Conservation (phyloP, 2,113 vertebrate genomes). For the Plecturocebus donacophilus region DNA sequence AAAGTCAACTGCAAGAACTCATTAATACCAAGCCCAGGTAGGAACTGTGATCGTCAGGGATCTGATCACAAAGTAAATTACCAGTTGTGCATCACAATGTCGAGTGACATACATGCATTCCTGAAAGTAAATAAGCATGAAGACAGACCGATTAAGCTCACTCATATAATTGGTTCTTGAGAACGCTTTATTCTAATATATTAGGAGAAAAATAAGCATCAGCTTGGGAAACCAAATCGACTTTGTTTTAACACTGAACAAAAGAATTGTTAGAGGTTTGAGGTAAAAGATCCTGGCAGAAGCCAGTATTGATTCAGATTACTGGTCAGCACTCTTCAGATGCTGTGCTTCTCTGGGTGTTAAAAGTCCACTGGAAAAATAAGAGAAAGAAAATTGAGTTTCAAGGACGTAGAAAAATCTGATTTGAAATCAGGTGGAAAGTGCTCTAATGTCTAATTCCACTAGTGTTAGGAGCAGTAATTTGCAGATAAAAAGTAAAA, state of each 20-base stretch:
- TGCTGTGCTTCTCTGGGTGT: background rate
- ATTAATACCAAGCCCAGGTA: conserved; percentile 70
- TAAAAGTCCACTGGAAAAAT: conserved; percentile 39
- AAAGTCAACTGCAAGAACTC: conserved; percentile 51
- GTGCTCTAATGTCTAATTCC: background rate
- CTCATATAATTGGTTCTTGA: conserved; percentile 56
- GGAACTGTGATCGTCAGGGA: conserved; percentile 62
- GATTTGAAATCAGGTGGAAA: conserved; percentile 48
- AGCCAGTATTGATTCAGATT: conserved; percentile 59
- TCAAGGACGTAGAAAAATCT: conserved; percentile 59
- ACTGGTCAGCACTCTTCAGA: conserved; percentile 1
- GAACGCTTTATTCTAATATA: conserved; percentile 59
- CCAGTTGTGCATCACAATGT: conserved; percentile 43
- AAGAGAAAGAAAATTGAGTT: conserved; percentile 65
- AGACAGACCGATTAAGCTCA: conserved; percentile 50
- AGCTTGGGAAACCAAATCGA: conserved; percentile 36
- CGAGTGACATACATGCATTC: conserved; percentile 59
- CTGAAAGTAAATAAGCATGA: conserved; percentile 55
- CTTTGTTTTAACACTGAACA: conserved; percentile 36
- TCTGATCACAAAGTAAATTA: conserved; percentile 64
- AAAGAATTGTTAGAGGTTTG: background rate
- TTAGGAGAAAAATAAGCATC: conserved; percentile 57
- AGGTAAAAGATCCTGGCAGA: conserved; percentile 43
- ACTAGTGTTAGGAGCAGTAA: background rate
- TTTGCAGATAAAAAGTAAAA: conserved; percentile 38